Percentiles rank a stretch among this genome's conserved stretches.
Conservation (phyloP, 2,888 invertebrate genomes). For the Eulithis prunata region DNA sequence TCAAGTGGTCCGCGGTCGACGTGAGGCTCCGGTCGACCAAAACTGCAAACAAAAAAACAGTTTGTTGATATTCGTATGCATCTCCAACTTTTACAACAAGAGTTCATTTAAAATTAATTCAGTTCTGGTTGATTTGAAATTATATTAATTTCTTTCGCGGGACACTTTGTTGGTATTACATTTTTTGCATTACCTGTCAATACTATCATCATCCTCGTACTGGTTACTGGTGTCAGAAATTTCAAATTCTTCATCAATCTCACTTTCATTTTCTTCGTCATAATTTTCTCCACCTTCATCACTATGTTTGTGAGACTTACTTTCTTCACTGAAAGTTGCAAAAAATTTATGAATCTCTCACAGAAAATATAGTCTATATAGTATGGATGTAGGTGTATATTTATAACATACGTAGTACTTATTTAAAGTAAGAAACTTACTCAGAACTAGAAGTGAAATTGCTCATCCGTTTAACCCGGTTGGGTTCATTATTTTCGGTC, state of each 20-base stretch:
- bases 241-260: conserved; percentile 59
- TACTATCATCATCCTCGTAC: conserved; percentile 49
- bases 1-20: conserved; percentile 76
- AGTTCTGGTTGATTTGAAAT: too few species aligned
- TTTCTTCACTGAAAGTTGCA: conserved; percentile 46
- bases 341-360: too few species aligned
- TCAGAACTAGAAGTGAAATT: conserved; percentile 59
- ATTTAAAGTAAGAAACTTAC: conserved; percentile 52
- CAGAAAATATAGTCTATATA: too few species aligned
- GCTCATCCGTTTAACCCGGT: conserved; percentile 70
- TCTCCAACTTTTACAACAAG: too few species aligned
- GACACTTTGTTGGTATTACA: not conserved
- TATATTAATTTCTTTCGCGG: too few species aligned
- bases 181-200: conserved; percentile 20
- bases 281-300: conserved; percentile 47
- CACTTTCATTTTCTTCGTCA: conserved; percentile 50
- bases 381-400: too few species aligned
- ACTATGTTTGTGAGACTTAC: conserved; percentile 36
- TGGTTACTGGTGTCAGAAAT: conserved; percentile 53
- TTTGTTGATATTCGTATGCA: too few species aligned
- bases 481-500: conserved; percentile 50
- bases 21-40: conserved; percentile 65
- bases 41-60: conserved; percentile 46
- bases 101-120: too few species aligned
- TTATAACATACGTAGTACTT: too few species aligned